Percentiles rank a stretch among this genome's conserved stretches.
Conservation (phyloP, 1,140 invertebrate genomes). For the Procambarus clarkii region DNA sequence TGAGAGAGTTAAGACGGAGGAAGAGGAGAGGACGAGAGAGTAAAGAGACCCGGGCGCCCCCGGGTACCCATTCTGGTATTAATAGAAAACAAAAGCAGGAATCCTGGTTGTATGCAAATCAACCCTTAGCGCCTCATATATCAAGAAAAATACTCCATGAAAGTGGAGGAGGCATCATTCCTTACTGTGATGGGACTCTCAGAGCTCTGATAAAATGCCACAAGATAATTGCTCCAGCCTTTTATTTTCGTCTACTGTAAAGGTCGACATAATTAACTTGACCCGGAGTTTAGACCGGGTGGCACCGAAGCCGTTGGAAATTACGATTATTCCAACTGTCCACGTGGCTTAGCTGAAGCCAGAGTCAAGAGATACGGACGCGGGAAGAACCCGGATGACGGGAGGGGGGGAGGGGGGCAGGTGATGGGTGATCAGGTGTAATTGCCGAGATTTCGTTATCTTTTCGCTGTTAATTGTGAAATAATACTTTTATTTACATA, state of each 20-base stretch:
- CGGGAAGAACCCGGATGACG: too few species aligned
- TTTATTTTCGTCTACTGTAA: constrained; percentile 15
- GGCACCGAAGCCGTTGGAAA: constrained; percentile 14
- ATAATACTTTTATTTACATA: too few species aligned
- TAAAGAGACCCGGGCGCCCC: too few species aligned
- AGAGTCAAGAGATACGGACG: not conserved
- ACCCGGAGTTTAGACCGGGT: constrained; percentile 21
- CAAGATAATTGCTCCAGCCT: constrained; percentile 45
- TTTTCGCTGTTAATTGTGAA: too few species aligned
- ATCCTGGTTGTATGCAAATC: too few species aligned
- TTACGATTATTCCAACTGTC: constrained; percentile 33
- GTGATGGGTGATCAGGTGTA: not conserved
- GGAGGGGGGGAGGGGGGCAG: not conserved
- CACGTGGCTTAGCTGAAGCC: not conserved
- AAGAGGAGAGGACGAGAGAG: too few species aligned
- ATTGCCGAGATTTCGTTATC: too few species aligned
- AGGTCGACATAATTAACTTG: constrained; percentile 57
- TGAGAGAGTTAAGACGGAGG: too few species aligned
- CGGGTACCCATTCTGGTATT: too few species aligned
- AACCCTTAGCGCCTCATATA: too few species aligned
- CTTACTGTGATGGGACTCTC: not conserved
- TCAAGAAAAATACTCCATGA: not conserved
- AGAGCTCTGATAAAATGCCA: constrained; percentile 43
- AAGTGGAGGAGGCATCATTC: not conserved
- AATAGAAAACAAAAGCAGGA: too few species aligned